phyloP scores from a whole-genome alignment of 2,797 vertebrate species.

The Mastacembelus armatus region DNA sequence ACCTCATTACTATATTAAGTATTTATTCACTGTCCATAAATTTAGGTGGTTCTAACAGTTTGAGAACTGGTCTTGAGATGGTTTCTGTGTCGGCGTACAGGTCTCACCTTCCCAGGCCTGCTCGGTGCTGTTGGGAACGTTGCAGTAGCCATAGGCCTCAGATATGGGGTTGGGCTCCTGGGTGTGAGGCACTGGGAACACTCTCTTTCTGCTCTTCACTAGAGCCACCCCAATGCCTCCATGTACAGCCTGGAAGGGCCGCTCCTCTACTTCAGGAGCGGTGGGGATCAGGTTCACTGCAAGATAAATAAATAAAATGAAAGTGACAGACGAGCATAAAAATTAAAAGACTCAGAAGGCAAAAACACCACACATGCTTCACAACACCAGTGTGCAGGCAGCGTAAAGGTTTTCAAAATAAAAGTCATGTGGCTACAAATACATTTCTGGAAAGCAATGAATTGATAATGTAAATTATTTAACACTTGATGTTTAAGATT shows the following conservation, averaged over 20 bases:
- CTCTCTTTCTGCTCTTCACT: constrained; percentile 92
- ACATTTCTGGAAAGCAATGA: too few relatives aligned
- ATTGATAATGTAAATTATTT: too few relatives aligned
- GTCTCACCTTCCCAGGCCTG: constrained; percentile 94
- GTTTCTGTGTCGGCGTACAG: background rate
- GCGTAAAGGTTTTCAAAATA: too few relatives aligned
- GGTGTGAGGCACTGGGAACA: constrained; percentile 88
- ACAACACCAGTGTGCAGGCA: too few relatives aligned
- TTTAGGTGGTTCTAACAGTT: background rate
- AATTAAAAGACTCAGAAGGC: background rate
- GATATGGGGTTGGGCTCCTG: constrained; percentile 86
- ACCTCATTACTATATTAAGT: constrained; percentile 51
- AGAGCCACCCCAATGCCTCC: constrained; percentile 31
- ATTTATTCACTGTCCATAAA: constrained; percentile 40
- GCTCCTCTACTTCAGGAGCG: constrained; percentile 82
- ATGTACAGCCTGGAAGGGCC: constrained; percentile 48
- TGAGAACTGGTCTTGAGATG: background rate
- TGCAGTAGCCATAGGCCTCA: constrained; percentile 94
- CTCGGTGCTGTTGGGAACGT: constrained; percentile 88
- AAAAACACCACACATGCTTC: too few relatives aligned
- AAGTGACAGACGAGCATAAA: background rate
- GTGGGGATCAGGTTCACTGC: constrained; percentile 91
- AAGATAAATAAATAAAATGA: background rate
- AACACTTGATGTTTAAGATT: too few relatives aligned
- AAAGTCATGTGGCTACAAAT: too few relatives aligned